Evolutionary conservation across 2,888 invertebrate genomes (phyloP), one percentile per base, ranked within the genome.

Genomic region (Mactromeris polynyma): DNA sequence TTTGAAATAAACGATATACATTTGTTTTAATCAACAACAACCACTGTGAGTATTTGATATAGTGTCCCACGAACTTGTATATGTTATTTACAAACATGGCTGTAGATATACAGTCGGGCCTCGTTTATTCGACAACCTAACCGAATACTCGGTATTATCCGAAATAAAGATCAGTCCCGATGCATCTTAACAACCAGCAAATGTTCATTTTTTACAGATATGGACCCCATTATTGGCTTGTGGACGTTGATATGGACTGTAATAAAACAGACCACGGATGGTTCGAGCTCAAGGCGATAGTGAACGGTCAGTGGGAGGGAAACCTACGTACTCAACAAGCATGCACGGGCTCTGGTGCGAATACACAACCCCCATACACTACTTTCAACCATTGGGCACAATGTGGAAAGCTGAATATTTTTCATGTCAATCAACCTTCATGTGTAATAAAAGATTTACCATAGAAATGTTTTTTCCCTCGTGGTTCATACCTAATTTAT

Each of bases 171-270:
- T n/a, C n/a, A n/a, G n/a, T n/a, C n/a, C n/a, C n/a, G n/a, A n/a
- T n/a, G n/a, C n/a, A n/a, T n/a, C n/a, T n/a, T n/a, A n/a, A n/a
- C n/a, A n/a, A n/a, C n/a, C n/a, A n/a, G n/a, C n/a, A n/a, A n/a
- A n/a, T n/a, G n/a, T 46, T 46, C 46, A 17, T 17, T 17, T 17
- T 38, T 90, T 89, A 11, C 93, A 96, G 94, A 85, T 97, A 95
- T 90, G 97, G 97, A 1, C 93, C 95, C 2, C 96, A 96, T 83
- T 97, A 97, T 93, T 97, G 97, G 97, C 94, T 97, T 89, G 95
- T 96, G n/a, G 96, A 96, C 83, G 83, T 97, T 0, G 95, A 96
- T 36, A 96, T 97, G 96, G 97, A 97, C 91, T 97, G 97, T 91
- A 94, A 94, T 14, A 95, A 95, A 88, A 95, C 96, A 0, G 94